Evolutionary conservation across 2,888 invertebrate genomes (phyloP).

Genomic region (Heliconius aoede): DNA sequence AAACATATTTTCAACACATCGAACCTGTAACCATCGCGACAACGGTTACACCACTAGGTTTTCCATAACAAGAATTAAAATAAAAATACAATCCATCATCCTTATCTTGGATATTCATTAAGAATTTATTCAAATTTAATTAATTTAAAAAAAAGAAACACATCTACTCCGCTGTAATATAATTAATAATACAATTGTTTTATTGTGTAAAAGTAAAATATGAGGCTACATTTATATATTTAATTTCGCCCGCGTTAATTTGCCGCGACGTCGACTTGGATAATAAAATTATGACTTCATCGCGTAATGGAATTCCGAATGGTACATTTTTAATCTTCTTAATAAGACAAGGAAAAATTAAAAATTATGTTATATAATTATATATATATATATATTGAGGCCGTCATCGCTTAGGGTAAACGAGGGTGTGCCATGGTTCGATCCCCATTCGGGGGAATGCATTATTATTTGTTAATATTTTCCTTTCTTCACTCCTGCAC

Average conservation of each 20-base stretch:
- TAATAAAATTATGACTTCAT: slow-evolving; percentile 41
- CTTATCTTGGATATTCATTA: slow-evolving; percentile 13
- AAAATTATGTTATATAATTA: slow-evolving; percentile 9
- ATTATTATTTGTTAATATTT: too few species aligned
- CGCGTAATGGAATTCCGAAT: slow-evolving; percentile 39
- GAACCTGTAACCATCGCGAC: not conserved
- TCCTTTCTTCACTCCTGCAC: too few species aligned
- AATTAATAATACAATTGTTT: slow-evolving; percentile 22
- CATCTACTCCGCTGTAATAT: slow-evolving; percentile 15
- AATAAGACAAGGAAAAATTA: slow-evolving; percentile 31
- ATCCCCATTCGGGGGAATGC: too few species aligned
- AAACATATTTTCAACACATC: not conserved
- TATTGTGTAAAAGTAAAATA: slow-evolving; percentile 35
- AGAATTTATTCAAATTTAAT: not conserved
- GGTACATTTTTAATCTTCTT: slow-evolving; percentile 37
- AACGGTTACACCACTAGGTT: not conserved
- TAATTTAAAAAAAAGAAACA: slow-evolving; percentile 6
- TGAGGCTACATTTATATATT: slow-evolving; percentile 36
- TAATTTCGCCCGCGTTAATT: slow-evolving; percentile 34
- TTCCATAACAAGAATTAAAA: not conserved
- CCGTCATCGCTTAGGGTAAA: too few species aligned
- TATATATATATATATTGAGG: too few species aligned
- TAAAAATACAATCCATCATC: not conserved
- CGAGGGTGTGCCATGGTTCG: too few species aligned
- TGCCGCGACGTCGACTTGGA: slow-evolving; percentile 37